Conservation (phyloP, 1,140 invertebrate species). For the Psix sp. region DNA sequence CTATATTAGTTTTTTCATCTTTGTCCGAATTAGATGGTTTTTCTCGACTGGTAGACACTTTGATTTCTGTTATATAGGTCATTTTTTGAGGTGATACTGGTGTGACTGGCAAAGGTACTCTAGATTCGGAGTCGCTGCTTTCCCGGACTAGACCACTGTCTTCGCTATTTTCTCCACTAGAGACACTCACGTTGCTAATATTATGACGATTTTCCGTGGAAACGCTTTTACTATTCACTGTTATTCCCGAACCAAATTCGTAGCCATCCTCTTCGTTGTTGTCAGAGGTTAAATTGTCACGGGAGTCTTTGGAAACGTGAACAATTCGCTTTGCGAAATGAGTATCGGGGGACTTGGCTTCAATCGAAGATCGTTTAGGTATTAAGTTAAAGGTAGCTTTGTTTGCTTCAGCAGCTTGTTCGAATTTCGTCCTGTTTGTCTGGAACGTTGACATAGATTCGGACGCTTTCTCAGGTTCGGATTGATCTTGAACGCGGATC, state of each 20-base stretch:
- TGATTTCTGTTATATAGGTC: conserved; percentile 77
- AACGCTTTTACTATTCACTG: conserved; percentile 65
- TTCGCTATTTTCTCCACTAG: conserved; percentile 72
- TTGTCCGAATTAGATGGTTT: conserved; percentile 54
- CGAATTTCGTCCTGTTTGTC: conserved; percentile 59
- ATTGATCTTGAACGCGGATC: conserved; percentile 44
- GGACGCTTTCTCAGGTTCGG: conserved; percentile 25
- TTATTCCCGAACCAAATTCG: conserved; percentile 68
- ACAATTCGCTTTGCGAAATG: conserved; percentile 65
- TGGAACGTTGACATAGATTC: conserved; percentile 58
- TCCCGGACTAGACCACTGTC: conserved; percentile 71
- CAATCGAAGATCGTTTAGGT: conserved; percentile 43
- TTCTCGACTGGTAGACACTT: conserved; percentile 68
- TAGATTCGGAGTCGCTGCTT: conserved; percentile 64
- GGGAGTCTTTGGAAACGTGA: conserved; percentile 42
- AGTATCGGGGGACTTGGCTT: conserved; percentile 53
- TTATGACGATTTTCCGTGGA: conserved; percentile 64
- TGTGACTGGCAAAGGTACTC: conserved; percentile 71
- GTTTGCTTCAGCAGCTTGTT: conserved; percentile 39
- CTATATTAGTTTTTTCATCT: conserved; percentile 58
- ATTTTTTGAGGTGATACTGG: conserved; percentile 71
- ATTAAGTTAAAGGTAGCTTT: conserved; percentile 35
- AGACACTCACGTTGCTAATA: conserved; percentile 73
- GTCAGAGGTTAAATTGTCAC: conserved; percentile 43
- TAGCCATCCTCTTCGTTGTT: conserved; percentile 65